phyloP scores from a whole-genome alignment of 2,797 vertebrate genomes.

The Vipera ursinii region DNA sequence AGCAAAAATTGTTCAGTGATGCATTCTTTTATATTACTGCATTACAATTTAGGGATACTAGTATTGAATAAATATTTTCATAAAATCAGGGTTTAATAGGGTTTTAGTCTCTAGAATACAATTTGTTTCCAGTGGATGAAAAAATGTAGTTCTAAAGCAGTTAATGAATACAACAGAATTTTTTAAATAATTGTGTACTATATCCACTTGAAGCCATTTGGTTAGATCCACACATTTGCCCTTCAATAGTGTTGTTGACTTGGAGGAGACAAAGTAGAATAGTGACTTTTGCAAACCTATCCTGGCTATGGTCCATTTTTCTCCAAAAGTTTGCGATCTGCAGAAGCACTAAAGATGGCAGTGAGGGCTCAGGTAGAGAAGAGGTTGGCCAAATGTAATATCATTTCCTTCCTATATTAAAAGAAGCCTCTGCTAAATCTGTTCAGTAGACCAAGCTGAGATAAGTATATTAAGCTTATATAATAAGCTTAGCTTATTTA shows the following conservation, averaged over 20 bases:
- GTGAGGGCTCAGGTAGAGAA: neutral
- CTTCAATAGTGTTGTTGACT: neutral
- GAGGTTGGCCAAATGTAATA: neutral
- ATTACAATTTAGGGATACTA: conserved; percentile 95
- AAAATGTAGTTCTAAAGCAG: conserved; percentile 55
- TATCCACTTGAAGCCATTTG: neutral
- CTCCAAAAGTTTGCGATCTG: neutral
- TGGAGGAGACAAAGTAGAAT: neutral
- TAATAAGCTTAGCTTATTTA: neutral
- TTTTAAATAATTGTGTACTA: conserved; percentile 43
- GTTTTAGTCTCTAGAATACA: conserved; percentile 54
- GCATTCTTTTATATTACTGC: conserved; percentile 93
- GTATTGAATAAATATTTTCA: conserved; percentile 86
- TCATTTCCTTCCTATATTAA: neutral
- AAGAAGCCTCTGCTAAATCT: neutral
- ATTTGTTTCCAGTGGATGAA: conserved; percentile 53
- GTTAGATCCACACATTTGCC: conserved; percentile 27
- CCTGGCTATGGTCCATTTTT: neutral
- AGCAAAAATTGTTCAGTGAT: conserved; percentile 89
- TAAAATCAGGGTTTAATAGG: conserved; percentile 65
- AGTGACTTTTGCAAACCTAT: neutral
- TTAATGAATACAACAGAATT: conserved; percentile 56
- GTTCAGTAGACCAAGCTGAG: neutral
- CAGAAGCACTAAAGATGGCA: neutral
- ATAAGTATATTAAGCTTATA: neutral